Percentiles rank a stretch among this genome's conserved stretches.
Evolutionary conservation across 2,797 vertebrate genomes (phyloP).

Genomic region (Anomalospiza imberbis): DNA sequence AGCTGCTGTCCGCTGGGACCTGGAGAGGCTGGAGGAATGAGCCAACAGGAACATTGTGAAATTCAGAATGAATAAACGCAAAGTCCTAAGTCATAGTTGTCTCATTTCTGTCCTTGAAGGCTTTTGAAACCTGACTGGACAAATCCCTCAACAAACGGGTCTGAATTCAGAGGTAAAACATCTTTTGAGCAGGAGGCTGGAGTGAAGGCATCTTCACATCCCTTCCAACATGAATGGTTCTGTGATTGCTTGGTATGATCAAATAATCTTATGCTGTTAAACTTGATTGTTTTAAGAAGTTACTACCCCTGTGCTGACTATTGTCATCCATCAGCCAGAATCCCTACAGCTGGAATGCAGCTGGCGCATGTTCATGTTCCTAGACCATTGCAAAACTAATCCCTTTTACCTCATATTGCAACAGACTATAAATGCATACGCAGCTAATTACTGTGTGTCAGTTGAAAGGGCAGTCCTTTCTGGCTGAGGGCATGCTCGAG

Average conservation of each 20-base stretch:
- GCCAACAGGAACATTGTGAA: neutral
- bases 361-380: constrained; percentile 54
- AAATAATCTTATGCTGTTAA: neutral
- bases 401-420: constrained; percentile 70
- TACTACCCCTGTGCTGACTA: constrained; percentile 18
- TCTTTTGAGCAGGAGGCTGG: neutral
- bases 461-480: constrained; percentile 59
- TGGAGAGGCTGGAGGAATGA: neutral
- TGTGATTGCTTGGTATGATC: neutral
- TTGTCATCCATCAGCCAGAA: constrained; percentile 53
- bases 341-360: constrained; percentile 62
- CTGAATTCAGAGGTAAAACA: neutral
- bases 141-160: neutral
- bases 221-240: neutral
- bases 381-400: constrained; percentile 63
- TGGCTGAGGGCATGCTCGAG: neutral
- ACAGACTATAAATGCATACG: constrained; percentile 58
- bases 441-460: constrained; percentile 59
- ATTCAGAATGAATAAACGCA: neutral
- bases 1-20: neutral
- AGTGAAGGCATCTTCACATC: accelerated
- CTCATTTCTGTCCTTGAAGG: neutral
- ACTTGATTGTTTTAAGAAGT: constrained; percentile 31
- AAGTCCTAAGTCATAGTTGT: neutral
- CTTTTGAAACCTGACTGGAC: neutral